Conservation (phyloP, 2,797 vertebrate genomes). For the Eutrigla gurnardus region DNA sequence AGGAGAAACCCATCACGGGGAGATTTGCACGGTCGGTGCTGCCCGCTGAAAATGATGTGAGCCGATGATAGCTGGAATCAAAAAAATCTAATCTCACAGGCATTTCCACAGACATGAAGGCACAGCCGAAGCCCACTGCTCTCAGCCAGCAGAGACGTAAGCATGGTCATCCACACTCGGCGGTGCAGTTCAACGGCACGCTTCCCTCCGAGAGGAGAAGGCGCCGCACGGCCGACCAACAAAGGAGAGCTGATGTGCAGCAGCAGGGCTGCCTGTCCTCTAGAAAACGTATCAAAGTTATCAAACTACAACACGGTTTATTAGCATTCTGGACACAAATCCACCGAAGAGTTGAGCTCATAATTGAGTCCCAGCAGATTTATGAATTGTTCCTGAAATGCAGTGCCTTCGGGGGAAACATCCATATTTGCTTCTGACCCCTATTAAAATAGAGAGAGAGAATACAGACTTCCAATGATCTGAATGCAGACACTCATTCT, state of each 20-base stretch:
- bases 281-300: neutral
- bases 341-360: neutral
- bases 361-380: neutral
- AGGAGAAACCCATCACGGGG: conserved; percentile 19
- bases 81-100: conserved; percentile 29
- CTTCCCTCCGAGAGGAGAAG: conserved; percentile 2
- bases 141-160: conserved; percentile 22
- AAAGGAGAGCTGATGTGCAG: neutral
- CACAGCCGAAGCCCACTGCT: conserved; percentile 6
- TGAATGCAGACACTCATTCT: neutral
- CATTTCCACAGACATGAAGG: conserved; percentile 30
- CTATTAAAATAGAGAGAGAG: neutral
- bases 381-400: neutral
- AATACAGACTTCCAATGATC: neutral
- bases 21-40: conserved; percentile 25
- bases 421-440: neutral
- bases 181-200: neutral
- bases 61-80: conserved; percentile 28
- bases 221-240: neutral
- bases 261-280: neutral
- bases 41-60: conserved; percentile 17
- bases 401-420: neutral
- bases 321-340: neutral
- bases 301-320: neutral
- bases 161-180: neutral